These are phyloP conservation scores for Harpagus bidentatus DNA, from an alignment of 2,113 vertebrate species.

Conservation along the genomic window DNA sequence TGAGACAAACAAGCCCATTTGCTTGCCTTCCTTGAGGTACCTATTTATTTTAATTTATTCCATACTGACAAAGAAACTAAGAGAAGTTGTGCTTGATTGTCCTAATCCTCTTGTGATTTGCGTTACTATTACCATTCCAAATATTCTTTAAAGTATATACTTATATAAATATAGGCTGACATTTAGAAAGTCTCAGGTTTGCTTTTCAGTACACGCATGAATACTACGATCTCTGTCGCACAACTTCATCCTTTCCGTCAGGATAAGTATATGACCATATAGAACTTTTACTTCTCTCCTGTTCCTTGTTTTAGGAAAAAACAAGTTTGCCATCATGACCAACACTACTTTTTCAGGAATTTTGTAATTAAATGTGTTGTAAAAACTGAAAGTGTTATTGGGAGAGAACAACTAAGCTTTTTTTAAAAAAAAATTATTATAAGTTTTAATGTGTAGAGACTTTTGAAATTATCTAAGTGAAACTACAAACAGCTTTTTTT, in stretches of 20 bases:
- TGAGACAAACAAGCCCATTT: neutral
- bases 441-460: neutral
- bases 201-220: neutral
- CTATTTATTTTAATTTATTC: slow-evolving; percentile 1
- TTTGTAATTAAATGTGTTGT: neutral
- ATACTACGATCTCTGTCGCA: neutral
- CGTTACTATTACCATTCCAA: neutral
- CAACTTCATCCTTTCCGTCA: neutral
- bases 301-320: neutral
- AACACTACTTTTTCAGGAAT: neutral
- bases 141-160: neutral
- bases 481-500: neutral
- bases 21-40: neutral
- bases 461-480: neutral
- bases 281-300: neutral
- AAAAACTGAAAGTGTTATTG: neutral
- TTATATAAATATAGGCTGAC: neutral
- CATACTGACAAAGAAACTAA: neutral
- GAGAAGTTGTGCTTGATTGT: neutral
- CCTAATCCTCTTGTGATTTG: slow-evolving; percentile 13
- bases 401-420: neutral
- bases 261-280: neutral
- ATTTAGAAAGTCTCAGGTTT: neutral
- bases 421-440: neutral
- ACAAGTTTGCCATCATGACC: neutral